Conservation (phyloP, 2,797 vertebrate genomes). For the Amblyraja radiata region DNA sequence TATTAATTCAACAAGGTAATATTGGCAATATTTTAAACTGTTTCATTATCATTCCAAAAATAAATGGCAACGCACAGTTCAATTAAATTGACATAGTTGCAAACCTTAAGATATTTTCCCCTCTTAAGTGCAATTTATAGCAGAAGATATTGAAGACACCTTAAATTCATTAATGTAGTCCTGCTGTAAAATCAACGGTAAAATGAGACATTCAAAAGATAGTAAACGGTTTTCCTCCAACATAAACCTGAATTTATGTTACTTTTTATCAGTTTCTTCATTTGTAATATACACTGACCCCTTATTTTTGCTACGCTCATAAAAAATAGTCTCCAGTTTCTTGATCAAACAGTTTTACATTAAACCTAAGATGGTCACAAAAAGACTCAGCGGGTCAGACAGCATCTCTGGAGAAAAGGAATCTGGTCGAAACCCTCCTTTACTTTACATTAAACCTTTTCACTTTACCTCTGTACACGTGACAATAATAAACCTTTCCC, state of each 20-base stretch:
- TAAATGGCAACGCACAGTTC: neutral
- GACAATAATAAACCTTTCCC: too few relatives aligned
- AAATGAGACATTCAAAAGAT: neutral
- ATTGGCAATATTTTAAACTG: neutral
- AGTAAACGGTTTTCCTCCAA: neutral
- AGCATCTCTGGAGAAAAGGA: too few relatives aligned
- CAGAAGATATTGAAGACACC: neutral
- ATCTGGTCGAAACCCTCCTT: too few relatives aligned
- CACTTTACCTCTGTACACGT: too few relatives aligned
- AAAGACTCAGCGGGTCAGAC: too few relatives aligned
- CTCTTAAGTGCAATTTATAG: neutral
- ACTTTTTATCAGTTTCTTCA: conserved; percentile 13
- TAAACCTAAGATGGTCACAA: neutral
- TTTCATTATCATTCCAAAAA: neutral
- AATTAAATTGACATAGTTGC: neutral
- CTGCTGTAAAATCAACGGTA: neutral
- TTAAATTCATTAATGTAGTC: neutral
- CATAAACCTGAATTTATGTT: neutral
- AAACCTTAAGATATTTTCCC: neutral
- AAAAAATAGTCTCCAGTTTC: conserved; percentile 47
- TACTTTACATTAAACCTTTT: too few relatives aligned
- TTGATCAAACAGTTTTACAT: neutral
- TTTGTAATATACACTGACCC: conserved; percentile 47
- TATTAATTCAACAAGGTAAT: neutral
- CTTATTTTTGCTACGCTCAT: conserved; percentile 45